These are phyloP conservation scores for fruit fly (Drosophila melanogaster) DNA, from an alignment of 1,140 invertebrate species.

Conservation along the genomic window DNA sequence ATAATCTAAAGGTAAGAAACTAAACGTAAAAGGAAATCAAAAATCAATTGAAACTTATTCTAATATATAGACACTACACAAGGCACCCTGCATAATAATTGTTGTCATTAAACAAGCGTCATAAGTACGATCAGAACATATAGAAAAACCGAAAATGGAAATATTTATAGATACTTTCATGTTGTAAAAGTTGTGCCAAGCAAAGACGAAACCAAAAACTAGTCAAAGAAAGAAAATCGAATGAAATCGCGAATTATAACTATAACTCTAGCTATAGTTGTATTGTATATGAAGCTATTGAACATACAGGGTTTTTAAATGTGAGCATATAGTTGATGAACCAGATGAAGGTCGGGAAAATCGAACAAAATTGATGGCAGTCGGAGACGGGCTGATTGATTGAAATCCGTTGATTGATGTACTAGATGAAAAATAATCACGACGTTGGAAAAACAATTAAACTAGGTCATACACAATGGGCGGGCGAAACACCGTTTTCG, in stretches of 20 bases:
- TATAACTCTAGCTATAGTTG: constrained; percentile 59
- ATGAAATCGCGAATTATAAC: constrained; percentile 42
- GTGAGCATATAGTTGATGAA: constrained; percentile 71
- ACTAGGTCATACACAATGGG: constrained; percentile 33
- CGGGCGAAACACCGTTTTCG: constrained; percentile 29
- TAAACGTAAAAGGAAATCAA: constrained; percentile 40
- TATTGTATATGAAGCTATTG: constrained; percentile 74
- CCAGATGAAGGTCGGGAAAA: constrained; percentile 3
- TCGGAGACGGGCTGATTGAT: constrained; percentile 47
- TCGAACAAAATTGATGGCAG: constrained; percentile 1
- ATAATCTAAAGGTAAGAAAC: constrained; percentile 67
- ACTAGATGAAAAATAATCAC: constrained; percentile 36
- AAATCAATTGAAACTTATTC: constrained; percentile 44
- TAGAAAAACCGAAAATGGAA: constrained; percentile 6
- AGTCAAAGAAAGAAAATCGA: constrained; percentile 40
- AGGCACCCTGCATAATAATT: constrained; percentile 51
- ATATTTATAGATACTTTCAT: constrained; percentile 62
- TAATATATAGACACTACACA: constrained; percentile 56
- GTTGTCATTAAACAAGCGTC: constrained; percentile 51
- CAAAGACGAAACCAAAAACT: constrained; percentile 54
- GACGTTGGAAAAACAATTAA: constrained; percentile 35
- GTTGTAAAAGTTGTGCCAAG: constrained; percentile 81
- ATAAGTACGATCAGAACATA: constrained; percentile 22
- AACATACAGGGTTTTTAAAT: constrained; percentile 83
- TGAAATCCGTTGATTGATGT: constrained; percentile 53